These are phyloP conservation scores for Hyalella azteca DNA, from an alignment of 2,888 invertebrate species.

Conservation along the genomic window DNA sequence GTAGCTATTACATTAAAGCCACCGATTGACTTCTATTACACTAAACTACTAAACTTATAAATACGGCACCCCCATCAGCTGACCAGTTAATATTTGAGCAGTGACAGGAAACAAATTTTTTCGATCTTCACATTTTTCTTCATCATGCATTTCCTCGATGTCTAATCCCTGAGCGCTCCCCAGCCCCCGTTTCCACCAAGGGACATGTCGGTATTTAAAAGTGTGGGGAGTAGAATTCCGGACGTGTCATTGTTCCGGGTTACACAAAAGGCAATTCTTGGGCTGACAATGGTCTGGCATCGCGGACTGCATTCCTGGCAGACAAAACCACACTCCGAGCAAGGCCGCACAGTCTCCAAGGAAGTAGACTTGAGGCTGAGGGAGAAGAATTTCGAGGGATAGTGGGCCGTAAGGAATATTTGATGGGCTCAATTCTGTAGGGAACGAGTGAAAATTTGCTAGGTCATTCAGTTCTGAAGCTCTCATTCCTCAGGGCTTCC, in stretches of 20 bases:
- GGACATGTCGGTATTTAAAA: conserved; percentile 28
- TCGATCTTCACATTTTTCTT: too few species aligned
- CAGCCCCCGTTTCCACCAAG: not conserved
- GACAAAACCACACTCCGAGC: conserved; percentile 22
- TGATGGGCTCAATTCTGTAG: conserved; percentile 27
- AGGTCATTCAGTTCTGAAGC: conserved; percentile 13
- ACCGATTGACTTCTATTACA: too few species aligned
- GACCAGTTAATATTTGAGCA: too few species aligned
- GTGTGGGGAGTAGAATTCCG: conserved; percentile 18
- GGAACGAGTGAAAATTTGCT: conserved; percentile 37
- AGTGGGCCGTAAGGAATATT: conserved; percentile 25
- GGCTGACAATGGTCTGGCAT: conserved; percentile 31
- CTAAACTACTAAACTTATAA: too few species aligned
- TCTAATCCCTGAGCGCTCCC: not conserved
- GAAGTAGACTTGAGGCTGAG: not conserved
- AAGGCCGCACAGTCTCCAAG: not conserved
- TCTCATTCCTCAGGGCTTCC: not conserved
- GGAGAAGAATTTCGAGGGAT: conserved; percentile 15
- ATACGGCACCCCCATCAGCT: too few species aligned
- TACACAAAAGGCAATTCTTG: conserved; percentile 36
- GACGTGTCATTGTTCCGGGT: conserved; percentile 36
- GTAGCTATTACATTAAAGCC: too few species aligned
- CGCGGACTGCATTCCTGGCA: conserved; percentile 24
- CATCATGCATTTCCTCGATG: too few species aligned
- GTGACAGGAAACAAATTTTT: too few species aligned